These are phyloP conservation scores for Marronus borbonicus DNA, from an alignment of 2,888 invertebrate species.

Conservation along the genomic window DNA sequence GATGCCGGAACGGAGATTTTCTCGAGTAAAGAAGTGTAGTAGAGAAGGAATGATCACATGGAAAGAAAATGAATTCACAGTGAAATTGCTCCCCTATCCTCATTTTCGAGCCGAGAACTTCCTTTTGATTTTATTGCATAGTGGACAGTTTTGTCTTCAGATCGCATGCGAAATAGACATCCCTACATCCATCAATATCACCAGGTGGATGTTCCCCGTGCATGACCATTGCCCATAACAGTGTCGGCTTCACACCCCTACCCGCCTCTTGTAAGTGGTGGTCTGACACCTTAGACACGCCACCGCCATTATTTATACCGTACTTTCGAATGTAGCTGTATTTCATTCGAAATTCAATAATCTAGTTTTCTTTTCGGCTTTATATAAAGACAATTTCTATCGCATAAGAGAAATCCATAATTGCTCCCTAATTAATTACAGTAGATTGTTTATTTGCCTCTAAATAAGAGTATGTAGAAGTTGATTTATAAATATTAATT, in stretches of 20 bases:
- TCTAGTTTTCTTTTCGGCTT: too few species aligned
- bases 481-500: too few species aligned
- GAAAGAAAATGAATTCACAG: constrained; percentile 18
- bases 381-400: too few species aligned
- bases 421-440: too few species aligned
- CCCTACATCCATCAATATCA: constrained; percentile 56
- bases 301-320: constrained; percentile 50
- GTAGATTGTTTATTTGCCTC: too few species aligned
- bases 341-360: constrained; percentile 3
- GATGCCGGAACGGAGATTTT: constrained; percentile 34
- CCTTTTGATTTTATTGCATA: constrained; percentile 33
- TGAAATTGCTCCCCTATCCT: background rate
- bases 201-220: constrained; percentile 62
- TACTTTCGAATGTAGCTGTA: constrained; percentile 14
- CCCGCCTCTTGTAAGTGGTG: constrained; percentile 61
- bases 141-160: constrained; percentile 43
- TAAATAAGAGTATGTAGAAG: too few species aligned
- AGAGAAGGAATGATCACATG: constrained; percentile 23
- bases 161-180: constrained; percentile 48
- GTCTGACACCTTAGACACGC: constrained; percentile 61
- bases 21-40: constrained; percentile 24
- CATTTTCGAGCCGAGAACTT: background rate
- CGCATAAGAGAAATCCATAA: too few species aligned
- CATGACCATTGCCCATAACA: constrained; percentile 62
- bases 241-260: constrained; percentile 59